Evolutionary conservation across 1,140 invertebrate genomes (phyloP).

Genomic region (Zaprionus africanus): DNA sequence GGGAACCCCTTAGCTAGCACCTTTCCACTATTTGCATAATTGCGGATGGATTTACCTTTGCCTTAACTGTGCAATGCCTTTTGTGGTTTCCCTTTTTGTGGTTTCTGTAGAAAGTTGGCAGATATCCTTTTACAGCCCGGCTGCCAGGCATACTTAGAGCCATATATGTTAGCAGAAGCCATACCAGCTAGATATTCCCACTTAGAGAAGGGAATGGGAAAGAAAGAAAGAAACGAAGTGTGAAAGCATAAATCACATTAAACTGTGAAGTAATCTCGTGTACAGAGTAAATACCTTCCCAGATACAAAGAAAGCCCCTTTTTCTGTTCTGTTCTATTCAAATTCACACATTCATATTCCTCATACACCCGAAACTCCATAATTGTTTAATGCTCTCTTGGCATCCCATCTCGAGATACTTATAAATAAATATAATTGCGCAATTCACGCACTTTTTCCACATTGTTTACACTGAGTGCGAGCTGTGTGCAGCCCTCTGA

Average conservation of each 20-base stretch:
- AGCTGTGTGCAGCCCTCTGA: not conserved
- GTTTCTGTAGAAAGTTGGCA: conserved; percentile 50
- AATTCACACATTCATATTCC: not conserved
- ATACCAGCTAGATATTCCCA: conserved; percentile 1
- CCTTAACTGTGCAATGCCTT: conserved; percentile 41
- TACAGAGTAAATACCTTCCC: not conserved
- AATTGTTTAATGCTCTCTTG: not conserved
- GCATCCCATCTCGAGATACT: not conserved
- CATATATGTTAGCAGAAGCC: conserved; percentile 26
- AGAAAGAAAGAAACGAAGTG: not conserved
- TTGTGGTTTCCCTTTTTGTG: conserved; percentile 72
- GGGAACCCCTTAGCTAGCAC: conserved; percentile 5
- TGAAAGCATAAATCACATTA: conserved; percentile 4
- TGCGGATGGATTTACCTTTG: conserved; percentile 68
- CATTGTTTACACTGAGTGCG: conserved; percentile 34
- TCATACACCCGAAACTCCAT: not conserved
- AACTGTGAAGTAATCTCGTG: not conserved
- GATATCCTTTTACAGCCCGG: conserved; percentile 58
- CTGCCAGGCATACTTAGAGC: conserved; percentile 28
- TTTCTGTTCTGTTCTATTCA: not conserved
- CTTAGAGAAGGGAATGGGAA: not conserved
- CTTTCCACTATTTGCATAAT: conserved; percentile 67
- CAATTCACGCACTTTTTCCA: conserved; percentile 56
- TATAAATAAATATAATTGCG: conserved; percentile 52
- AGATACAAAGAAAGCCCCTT: not conserved